Evolutionary conservation across 1,140 invertebrate genomes (phyloP).

Genomic region (Pectinophora gossypiella): DNA sequence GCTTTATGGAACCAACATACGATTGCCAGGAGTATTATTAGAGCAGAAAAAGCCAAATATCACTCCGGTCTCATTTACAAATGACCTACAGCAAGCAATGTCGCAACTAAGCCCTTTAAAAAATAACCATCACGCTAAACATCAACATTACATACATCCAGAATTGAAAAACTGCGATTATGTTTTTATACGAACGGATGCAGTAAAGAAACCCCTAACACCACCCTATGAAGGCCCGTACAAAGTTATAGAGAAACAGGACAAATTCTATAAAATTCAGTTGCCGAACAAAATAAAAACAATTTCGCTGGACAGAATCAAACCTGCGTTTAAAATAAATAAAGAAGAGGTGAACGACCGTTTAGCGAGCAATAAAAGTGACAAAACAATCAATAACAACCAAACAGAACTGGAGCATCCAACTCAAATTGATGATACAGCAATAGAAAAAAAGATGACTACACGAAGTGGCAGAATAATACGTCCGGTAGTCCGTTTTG

Average conservation of each 20-base stretch:
- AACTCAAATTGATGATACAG: too few species aligned
- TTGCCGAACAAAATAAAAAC: neutral
- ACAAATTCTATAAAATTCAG: neutral
- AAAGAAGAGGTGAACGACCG: neutral
- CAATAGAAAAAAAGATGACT: too few species aligned
- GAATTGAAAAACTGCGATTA: neutral
- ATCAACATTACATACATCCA: neutral
- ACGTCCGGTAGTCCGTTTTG: too few species aligned
- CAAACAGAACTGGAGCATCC: too few species aligned
- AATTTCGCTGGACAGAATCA: constrained; percentile 3
- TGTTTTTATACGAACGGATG: neutral
- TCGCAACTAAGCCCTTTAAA: neutral
- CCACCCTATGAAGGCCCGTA: constrained; percentile 6
- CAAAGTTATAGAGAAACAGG: neutral
- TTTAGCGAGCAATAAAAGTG: too few species aligned
- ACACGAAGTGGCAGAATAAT: too few species aligned
- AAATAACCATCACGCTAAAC: neutral
- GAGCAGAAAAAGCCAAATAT: neutral
- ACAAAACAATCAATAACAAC: too few species aligned
- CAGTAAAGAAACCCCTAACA: constrained; percentile 3
- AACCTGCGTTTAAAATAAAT: neutral
- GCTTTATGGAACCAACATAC: constrained; percentile 19
- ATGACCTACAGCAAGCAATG: neutral
- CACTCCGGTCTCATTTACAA: neutral
- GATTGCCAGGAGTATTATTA: neutral